phyloP scores from a whole-genome alignment of 2,113 vertebrate species.

The Xyrauchen texanus region DNA sequence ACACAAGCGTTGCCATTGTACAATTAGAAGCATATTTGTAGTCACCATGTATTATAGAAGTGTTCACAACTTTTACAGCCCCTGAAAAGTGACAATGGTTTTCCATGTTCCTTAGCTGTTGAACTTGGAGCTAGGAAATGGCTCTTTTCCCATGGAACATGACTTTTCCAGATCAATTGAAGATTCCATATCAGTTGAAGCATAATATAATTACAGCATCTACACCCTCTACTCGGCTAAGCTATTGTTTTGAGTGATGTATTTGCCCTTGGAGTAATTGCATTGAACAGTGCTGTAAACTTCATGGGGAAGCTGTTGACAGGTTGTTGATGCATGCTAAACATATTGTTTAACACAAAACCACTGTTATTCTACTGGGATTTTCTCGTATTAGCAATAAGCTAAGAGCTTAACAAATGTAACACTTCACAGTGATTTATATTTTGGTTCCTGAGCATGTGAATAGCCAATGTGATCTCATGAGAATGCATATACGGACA shows the following conservation, averaged over 20 bases:
- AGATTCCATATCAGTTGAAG: too few species aligned
- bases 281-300: not conserved
- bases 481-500: too few species aligned
- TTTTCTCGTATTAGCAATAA: too few species aligned
- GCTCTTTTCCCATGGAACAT: too few species aligned
- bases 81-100: constrained; percentile 9
- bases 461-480: too few species aligned
- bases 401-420: too few species aligned
- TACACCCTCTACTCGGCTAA: not conserved
- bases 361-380: too few species aligned
- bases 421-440: too few species aligned
- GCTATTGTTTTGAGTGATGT: constrained; percentile 1
- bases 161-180: too few species aligned
- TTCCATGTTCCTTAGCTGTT: not conserved
- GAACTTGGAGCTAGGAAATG: not conserved
- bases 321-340: not conserved
- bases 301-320: not conserved
- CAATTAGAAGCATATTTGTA: not conserved
- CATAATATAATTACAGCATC: not conserved
- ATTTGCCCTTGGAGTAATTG: not conserved
- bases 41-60: not conserved
- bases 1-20: not conserved
- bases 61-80: not conserved
- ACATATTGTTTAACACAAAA: not conserved
- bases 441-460: too few species aligned